Evolutionary conservation across 2,888 invertebrate genomes (phyloP), one percentile per base, ranked within the genome.

Genomic region (Eudemis profundana): DNA sequence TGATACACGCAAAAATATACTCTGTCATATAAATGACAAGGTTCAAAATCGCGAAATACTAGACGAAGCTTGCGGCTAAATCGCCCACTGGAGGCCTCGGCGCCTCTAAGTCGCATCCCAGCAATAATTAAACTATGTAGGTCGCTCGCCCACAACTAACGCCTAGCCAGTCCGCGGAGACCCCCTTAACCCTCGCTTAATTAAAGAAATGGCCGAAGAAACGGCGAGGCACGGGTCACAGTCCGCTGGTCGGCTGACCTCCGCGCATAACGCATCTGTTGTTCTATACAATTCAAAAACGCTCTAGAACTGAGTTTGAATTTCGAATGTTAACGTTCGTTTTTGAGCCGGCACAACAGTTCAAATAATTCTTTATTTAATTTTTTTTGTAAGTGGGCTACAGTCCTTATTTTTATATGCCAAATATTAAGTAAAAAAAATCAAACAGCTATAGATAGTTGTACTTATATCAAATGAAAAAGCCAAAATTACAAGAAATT

Each of bases 51-150:
- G 33, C 27, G 2, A 19, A 17, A 17, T 40, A 3, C 17, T 10
- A 40, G 40, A 40, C 15, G 15, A 40, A 51, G 54, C 27, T 54
- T 15, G 23, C 40, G 23, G 56, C 42, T 44, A 49, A 19, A 53
- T 81, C 86, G 83, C 87, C 88, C 82, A 86, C 86, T 54, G 71
- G 77, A 83, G 84, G 84, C 84, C 84, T 79, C 78, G 89, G 90
- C 90, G 90, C 89, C 89, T 85, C 83, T 70, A 78, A 82, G 89
- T 83, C 89, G 89, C 86, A 84, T 89, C 89, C 81, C 79, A 84
- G 82, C 84, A 86, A 87, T 87, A 86, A 90, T 90, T 90, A 87
- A 86, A 86, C 84, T 84, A 89, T 89, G 89, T 90, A 86, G 90
- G 90, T 87, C 90, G 87, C 65, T 76, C 90, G 87, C 90, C 90